Evolutionary conservation across 2,797 vertebrate species (phyloP).

Genomic region (Myiotriccus ornatus): DNA sequence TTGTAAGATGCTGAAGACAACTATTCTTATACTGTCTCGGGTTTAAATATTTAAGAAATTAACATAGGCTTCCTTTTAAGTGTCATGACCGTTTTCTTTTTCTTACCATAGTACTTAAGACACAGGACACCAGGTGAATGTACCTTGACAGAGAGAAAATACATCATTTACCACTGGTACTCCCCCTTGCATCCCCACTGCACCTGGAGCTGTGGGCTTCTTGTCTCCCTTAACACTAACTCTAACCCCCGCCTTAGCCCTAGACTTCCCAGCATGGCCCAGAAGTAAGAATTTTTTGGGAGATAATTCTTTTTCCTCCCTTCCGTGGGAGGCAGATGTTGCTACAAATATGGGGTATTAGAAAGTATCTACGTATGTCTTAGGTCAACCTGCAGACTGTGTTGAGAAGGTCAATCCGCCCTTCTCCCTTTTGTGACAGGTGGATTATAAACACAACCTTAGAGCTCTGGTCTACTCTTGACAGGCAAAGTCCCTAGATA

Average conservation of each 20-base stretch:
- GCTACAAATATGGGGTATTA: neutral
- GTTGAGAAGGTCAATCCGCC: neutral
- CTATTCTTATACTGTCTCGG: neutral
- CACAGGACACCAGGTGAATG: neutral
- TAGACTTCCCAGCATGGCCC: neutral
- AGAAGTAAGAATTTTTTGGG: neutral
- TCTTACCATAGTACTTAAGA: neutral
- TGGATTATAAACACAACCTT: neutral
- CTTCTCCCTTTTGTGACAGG: neutral
- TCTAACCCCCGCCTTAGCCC: neutral
- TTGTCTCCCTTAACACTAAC: neutral
- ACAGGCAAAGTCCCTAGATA: neutral
- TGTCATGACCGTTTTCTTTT: neutral
- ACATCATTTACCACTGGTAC: neutral
- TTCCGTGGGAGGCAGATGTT: neutral
- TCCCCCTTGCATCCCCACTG: neutral
- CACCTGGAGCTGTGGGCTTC: neutral
- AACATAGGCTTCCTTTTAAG: neutral
- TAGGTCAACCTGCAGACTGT: neutral
- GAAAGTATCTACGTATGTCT: fast-evolving
- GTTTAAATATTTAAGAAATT: neutral
- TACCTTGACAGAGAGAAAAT: neutral
- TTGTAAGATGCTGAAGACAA: neutral
- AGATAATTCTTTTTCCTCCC: neutral
- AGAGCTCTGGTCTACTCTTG: neutral